Conservation (phyloP, 2,113 vertebrate species). For the Brachyistius frenatus region DNA sequence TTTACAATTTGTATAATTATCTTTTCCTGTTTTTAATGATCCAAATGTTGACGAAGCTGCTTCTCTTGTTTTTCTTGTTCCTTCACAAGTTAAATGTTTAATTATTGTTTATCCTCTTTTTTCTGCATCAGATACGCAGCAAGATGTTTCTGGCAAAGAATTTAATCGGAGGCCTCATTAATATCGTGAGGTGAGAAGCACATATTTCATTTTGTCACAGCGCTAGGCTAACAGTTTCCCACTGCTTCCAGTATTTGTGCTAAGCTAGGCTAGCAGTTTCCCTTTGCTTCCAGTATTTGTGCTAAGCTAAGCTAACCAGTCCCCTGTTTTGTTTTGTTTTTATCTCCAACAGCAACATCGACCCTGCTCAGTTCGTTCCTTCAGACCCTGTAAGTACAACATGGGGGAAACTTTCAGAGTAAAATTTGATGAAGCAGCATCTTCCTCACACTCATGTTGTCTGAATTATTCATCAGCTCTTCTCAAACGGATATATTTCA, state of each 20-base stretch:
- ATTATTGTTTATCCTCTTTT: not conserved
- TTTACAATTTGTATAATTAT: too few relatives aligned
- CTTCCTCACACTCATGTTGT: not conserved
- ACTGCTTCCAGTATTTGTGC: not conserved
- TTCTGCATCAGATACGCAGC: not conserved
- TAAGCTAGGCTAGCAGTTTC: not conserved
- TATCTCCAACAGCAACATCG: constrained; percentile 67
- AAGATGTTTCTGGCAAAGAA: constrained; percentile 60
- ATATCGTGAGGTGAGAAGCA: constrained; percentile 68
- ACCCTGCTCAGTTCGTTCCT: constrained; percentile 59
- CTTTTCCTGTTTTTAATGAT: too few relatives aligned
- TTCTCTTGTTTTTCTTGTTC: too few relatives aligned
- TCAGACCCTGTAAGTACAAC: constrained; percentile 78
- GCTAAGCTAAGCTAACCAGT: constrained; percentile 40
- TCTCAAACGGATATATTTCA: too few relatives aligned
- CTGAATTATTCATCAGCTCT: not conserved
- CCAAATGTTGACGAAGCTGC: too few relatives aligned
- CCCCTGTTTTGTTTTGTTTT: not conserved
- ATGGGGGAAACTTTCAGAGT: too few relatives aligned
- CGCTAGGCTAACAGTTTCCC: too few relatives aligned
- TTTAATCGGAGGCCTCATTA: constrained; percentile 66
- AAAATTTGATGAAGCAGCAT: too few relatives aligned
- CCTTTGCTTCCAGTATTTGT: constrained; percentile 2
- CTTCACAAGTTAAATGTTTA: too few relatives aligned
- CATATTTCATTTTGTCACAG: too few relatives aligned